Evolutionary conservation across 2,797 vertebrate genomes (phyloP).

Genomic region (Tarsius wallacei): DNA sequence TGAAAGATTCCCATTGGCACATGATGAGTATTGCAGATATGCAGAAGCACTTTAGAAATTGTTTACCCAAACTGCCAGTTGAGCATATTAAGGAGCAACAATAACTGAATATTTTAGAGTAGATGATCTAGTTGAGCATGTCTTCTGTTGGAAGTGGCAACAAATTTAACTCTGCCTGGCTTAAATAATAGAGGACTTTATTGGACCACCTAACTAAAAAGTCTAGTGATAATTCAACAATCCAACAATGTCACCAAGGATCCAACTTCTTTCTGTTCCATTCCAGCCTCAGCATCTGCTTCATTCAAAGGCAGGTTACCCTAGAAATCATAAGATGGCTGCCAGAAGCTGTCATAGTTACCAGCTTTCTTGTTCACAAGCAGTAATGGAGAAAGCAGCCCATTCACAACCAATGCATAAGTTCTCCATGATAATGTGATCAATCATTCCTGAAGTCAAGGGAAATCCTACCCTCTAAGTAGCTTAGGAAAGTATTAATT

Average conservation of each 20-base stretch:
- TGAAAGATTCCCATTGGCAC: conserved; percentile 37
- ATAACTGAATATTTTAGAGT: conserved; percentile 60
- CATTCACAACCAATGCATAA: background rate
- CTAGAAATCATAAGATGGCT: background rate
- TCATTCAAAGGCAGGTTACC: background rate
- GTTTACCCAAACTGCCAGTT: conserved; percentile 71
- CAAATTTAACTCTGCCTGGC: background rate
- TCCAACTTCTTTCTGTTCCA: background rate
- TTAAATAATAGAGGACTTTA: background rate
- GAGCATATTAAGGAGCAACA: conserved; percentile 55
- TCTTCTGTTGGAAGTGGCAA: conserved; percentile 10
- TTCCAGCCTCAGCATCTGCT: background rate
- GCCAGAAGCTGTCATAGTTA: background rate
- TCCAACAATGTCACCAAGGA: background rate
- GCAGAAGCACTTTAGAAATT: conserved; percentile 64
- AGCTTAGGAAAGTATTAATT: background rate
- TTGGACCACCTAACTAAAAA: background rate
- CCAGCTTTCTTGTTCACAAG: background rate
- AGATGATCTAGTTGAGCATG: background rate
- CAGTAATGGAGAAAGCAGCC: background rate
- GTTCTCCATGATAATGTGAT: background rate
- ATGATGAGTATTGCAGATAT: conserved; percentile 46
- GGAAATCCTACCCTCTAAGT: background rate
- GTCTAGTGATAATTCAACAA: background rate
- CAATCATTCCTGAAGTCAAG: background rate